Base-by-base conservation (phyloP, 2,888 invertebrate genomes). In the Drosophila histrio region DNA sequence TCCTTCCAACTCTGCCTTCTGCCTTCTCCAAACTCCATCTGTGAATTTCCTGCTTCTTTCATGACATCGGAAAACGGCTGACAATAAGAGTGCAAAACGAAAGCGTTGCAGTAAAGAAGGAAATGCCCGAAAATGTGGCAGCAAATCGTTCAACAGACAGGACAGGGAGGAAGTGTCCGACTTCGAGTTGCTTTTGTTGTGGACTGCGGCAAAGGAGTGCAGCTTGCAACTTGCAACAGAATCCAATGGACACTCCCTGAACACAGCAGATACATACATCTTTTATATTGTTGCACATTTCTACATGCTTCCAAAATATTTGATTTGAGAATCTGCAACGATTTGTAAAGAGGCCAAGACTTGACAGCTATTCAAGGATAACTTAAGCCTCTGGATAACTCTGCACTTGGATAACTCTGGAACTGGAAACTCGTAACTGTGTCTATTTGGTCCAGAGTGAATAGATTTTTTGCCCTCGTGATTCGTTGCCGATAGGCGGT, bases 71-170 rank as follows among this genome's bases (percentile, higher is more conserved):
- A 54, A 28, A 44, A 57, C 24, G 15, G 46, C 76, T 61, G 59
- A 60, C 76, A 75, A 70, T 68, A 53, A 26, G 17, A 58, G 19
- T 28, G 59, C 46, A 11, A 54, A 61, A 1, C 17, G 11, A 49
- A 58, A 17, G 54, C 38, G 56, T 49, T 67, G 50, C 52, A 43
- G 61, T 39, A 72, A 59, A 19, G 39, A 41, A 50, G 71, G 60
- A 71, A 87, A 66, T 70, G 61, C 57, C 32, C 53, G 63, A 56
- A 75, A 85, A 74, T 81, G 75, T 69, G 64, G 75, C 79, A 73
- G 60, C 53, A 65, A 69, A 60, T 44, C 28, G 46, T 64, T 72
- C 63, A 54, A 73, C 71, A 68, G 49, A 13, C 9, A 21, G 7
- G 3, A 3, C 36, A 15, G 44, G 52, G 43, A 41, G 41, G n/a